A percentile compares a stretch with the other conserved stretches of the same genome.
Conservation (phyloP, 1,140 invertebrate species). For the Arctopsyche grandis region DNA sequence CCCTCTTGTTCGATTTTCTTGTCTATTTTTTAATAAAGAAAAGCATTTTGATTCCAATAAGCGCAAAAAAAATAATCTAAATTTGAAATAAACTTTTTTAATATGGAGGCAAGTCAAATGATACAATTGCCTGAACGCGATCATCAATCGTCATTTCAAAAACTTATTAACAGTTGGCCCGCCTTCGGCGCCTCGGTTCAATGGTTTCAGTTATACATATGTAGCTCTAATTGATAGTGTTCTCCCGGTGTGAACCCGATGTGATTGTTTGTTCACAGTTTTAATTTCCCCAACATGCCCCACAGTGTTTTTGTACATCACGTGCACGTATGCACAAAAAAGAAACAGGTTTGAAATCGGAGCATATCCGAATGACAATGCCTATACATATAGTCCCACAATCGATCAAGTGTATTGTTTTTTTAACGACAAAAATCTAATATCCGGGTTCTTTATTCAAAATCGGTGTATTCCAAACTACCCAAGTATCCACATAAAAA, state of each 20-base stretch:
- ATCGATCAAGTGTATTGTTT: slow-evolving; percentile 31
- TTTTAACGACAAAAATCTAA: slow-evolving; percentile 14
- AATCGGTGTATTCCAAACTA: neutral
- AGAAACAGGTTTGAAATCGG: slow-evolving; percentile 18
- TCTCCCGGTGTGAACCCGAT: neutral
- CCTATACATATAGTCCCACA: neutral
- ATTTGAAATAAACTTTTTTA: too few relatives aligned
- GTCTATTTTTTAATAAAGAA: too few relatives aligned
- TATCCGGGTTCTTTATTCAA: neutral
- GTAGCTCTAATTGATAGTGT: slow-evolving; percentile 4
- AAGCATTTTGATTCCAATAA: too few relatives aligned
- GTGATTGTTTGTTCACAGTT: slow-evolving; percentile 9
- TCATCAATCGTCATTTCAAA: too few relatives aligned
- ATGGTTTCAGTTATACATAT: neutral
- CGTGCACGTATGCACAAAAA: neutral
- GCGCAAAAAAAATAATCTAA: too few relatives aligned
- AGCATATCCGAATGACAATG: slow-evolving; percentile 11
- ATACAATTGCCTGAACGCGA: too few relatives aligned
- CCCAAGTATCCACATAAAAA: too few relatives aligned
- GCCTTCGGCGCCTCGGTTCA: too few relatives aligned
- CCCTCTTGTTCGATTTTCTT: too few relatives aligned
- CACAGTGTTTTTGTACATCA: slow-evolving; percentile 1
- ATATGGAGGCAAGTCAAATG: too few relatives aligned
- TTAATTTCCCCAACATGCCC: slow-evolving; percentile 16
- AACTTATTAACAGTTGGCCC: too few relatives aligned